Conservation (phyloP, 2,113 vertebrate genomes). For the Seriola rivoliana region DNA sequence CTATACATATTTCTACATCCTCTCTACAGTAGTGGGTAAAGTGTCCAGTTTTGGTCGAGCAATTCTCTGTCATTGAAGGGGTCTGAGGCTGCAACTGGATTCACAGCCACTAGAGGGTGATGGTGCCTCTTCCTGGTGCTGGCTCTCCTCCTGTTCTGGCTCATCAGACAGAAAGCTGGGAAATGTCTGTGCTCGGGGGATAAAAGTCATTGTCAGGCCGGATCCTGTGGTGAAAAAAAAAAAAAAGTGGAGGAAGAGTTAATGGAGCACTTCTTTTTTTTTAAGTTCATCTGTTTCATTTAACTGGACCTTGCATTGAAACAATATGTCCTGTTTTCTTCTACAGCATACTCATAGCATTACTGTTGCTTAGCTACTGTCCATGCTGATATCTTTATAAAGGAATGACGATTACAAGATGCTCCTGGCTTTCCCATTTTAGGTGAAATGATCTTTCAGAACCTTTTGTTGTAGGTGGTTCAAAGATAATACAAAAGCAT, state of each 20-base stretch:
- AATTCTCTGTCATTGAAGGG: constrained; percentile 90
- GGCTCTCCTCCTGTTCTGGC: constrained; percentile 79
- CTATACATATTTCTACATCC: constrained; percentile 82
- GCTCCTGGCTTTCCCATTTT: neutral
- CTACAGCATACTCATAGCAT: neutral
- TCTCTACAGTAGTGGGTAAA: constrained; percentile 70
- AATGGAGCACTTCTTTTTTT: neutral
- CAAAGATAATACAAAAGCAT: neutral
- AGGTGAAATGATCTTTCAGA: neutral
- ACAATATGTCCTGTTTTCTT: neutral
- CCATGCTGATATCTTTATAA: neutral
- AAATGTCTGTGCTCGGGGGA: constrained; percentile 95
- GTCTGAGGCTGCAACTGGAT: constrained; percentile 89
- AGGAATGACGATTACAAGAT: constrained; percentile 8
- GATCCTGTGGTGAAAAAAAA: constrained; percentile 80
- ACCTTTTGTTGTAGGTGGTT: neutral
- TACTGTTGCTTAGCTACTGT: constrained; percentile 69
- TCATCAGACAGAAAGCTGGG: constrained; percentile 93
- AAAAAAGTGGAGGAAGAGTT: neutral
- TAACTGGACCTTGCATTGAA: neutral
- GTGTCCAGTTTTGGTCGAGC: constrained; percentile 77
- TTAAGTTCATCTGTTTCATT: neutral
- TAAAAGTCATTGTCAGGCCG: constrained; percentile 87
- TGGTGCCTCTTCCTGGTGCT: constrained; percentile 84
- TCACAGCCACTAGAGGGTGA: constrained; percentile 91